Conservation (phyloP, 2,113 vertebrate species). For the Grantiella picta region DNA sequence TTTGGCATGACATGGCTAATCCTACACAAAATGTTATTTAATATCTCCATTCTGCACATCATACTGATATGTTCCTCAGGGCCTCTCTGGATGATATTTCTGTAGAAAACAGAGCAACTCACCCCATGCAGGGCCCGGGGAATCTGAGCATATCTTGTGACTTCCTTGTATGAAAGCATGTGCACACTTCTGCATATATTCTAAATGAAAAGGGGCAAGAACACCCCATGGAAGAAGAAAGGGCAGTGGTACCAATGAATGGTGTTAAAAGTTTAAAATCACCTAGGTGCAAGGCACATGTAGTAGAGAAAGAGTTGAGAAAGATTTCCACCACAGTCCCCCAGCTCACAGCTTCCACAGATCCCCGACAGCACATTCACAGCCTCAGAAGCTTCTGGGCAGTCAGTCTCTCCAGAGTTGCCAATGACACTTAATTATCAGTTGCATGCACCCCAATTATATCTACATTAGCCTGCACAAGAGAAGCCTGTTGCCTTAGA, state of each 20-base stretch:
- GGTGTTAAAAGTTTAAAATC: background rate
- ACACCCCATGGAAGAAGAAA: fast-evolving
- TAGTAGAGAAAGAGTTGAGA: background rate
- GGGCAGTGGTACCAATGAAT: background rate
- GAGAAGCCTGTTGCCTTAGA: background rate
- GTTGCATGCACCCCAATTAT: background rate
- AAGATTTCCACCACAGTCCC: background rate
- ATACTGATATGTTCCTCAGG: background rate
- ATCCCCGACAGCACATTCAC: background rate
- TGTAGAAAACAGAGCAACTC: background rate
- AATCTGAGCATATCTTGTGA: background rate
- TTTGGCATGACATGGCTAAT: background rate
- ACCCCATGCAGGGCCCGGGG: background rate
- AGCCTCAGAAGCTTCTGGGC: background rate
- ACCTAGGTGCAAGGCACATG: background rate
- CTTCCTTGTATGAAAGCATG: background rate
- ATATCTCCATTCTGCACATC: background rate
- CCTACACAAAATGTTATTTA: background rate
- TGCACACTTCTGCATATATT: background rate
- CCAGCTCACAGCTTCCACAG: background rate
- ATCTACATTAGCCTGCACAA: background rate
- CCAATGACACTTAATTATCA: background rate
- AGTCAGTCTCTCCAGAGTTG: background rate
- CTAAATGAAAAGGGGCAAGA: background rate
- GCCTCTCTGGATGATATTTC: background rate